phyloP scores from a whole-genome alignment of 2,888 invertebrate genomes.

The Anoplius nigerrimus region DNA sequence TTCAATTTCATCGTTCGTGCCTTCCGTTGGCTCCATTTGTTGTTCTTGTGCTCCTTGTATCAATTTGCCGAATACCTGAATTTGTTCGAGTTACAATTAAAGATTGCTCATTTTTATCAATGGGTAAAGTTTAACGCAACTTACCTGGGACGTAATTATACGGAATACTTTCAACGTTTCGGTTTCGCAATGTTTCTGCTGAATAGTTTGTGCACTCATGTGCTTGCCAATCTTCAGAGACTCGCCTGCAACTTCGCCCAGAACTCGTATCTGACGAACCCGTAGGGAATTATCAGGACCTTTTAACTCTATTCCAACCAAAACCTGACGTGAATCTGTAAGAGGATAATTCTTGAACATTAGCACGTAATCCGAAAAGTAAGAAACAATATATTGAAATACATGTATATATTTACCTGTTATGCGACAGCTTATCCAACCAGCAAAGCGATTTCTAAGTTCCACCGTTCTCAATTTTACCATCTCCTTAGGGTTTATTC shows the following conservation, averaged over 20 bases:
- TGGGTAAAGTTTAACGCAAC: background rate
- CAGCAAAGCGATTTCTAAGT: constrained; percentile 88
- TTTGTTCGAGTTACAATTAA: background rate
- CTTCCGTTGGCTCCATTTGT: constrained; percentile 65
- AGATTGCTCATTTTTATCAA: no score
- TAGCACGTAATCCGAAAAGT: background rate
- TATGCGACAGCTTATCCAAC: constrained; percentile 93
- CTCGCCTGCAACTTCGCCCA: constrained; percentile 81
- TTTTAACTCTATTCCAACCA: constrained; percentile 89
- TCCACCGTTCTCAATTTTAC: constrained; percentile 88
- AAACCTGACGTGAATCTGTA: constrained; percentile 76
- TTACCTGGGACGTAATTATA: constrained; percentile 90
- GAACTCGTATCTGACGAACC: constrained; percentile 87
- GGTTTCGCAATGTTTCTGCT: constrained; percentile 91
- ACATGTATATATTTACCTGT: constrained; percentile 76
- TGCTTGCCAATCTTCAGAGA: constrained; percentile 77
- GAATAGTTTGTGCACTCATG: constrained; percentile 79
- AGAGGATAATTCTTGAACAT: constrained; percentile 14
- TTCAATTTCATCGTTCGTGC: constrained; percentile 70
- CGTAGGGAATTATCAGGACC: constrained; percentile 94
- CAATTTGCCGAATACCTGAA: constrained; percentile 91
- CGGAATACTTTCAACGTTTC: constrained; percentile 95
- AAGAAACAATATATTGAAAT: constrained; percentile 14
- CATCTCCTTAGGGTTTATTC: constrained; percentile 88
- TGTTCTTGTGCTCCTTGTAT: constrained; percentile 82